phyloP scores from a whole-genome alignment of 64 coral and sea anemone genomes.

The Trachythela sp. region DNA sequence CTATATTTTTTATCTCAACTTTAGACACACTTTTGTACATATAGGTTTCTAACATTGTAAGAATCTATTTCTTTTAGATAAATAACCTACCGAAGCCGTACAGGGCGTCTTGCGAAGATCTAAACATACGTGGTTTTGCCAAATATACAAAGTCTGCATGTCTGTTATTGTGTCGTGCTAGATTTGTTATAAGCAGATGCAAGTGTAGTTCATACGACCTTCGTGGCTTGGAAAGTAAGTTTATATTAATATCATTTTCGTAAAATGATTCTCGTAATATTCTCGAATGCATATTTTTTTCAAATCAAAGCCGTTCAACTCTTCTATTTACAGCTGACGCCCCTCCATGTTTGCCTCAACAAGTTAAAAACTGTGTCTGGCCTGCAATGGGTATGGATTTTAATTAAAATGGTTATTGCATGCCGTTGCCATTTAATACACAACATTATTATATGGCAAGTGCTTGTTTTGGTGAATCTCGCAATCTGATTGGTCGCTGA shows the following conservation, averaged over 20 bases:
- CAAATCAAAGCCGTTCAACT: too few species aligned
- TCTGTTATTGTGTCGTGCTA: constrained; percentile 76
- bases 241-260: too few species aligned
- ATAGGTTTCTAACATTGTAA: too few species aligned
- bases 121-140: constrained; percentile 65
- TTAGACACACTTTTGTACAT: too few species aligned
- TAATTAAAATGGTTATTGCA: background rate
- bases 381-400: constrained; percentile 89
- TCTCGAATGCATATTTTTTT: too few species aligned
- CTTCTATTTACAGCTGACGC: constrained; percentile 53
- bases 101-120: constrained; percentile 83
- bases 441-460: too few species aligned
- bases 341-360: constrained; percentile 75
- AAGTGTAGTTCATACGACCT: constrained; percentile 92
- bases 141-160: constrained; percentile 98
- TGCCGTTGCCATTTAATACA: too few species aligned
- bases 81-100: constrained; percentile 78
- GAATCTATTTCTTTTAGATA: constrained; percentile 70
- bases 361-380: constrained; percentile 97
- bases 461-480: too few species aligned
- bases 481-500: too few species aligned
- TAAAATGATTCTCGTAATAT: too few species aligned
- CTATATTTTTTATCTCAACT: too few species aligned
- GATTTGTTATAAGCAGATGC: constrained; percentile 77
- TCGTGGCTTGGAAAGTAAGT: constrained; percentile 54